A percentile compares a stretch with the other conserved stretches of the same genome.
Evolutionary conservation across 1,140 invertebrate genomes (phyloP).

Genomic region (Hylaeus volcanicus): DNA sequence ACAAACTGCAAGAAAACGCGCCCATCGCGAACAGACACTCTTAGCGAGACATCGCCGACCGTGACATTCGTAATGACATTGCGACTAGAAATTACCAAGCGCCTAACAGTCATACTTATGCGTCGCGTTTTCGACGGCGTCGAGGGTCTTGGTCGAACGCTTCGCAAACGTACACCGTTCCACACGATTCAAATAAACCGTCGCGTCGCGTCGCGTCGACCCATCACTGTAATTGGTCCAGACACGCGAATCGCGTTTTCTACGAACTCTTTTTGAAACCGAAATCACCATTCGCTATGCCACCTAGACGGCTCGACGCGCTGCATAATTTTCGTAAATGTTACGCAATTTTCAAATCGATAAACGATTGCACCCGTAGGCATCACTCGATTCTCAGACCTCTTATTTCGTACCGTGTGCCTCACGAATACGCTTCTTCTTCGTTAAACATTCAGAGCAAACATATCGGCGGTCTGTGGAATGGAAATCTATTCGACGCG

Average conservation of each 20-base stretch:
- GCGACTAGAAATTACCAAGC: neutral
- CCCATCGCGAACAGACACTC: neutral
- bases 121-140: neutral
- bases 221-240: neutral
- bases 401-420: neutral
- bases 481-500: neutral
- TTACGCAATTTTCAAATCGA: neutral
- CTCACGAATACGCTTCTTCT: neutral
- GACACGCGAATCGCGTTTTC: neutral
- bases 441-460: neutral
- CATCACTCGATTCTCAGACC: neutral
- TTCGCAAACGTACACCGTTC: neutral
- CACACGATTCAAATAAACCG: neutral
- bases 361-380: neutral
- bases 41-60: neutral
- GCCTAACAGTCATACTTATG: neutral
- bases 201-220: neutral
- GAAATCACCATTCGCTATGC: neutral
- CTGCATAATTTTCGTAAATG: neutral
- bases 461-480: neutral
- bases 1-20: neutral
- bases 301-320: neutral
- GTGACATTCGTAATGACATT: conserved; percentile 16
- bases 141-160: neutral
- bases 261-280: conserved; percentile 1